Conservation (phyloP, 1,140 invertebrate genomes). For the Lamellibrachia luymesi region DNA sequence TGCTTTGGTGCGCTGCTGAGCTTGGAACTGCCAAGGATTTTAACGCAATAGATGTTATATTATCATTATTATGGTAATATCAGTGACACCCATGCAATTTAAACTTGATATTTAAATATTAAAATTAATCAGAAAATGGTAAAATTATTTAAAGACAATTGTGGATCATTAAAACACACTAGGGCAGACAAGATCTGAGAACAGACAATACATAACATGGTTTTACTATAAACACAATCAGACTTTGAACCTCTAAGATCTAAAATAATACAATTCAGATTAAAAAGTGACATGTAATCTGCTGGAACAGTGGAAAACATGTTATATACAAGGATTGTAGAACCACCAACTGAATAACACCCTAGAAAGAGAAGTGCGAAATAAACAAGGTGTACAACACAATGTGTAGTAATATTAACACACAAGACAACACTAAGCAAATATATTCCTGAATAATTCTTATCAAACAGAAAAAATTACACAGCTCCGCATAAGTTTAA, state of each 20-base stretch:
- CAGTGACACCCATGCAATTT: no score
- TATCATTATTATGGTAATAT: no score
- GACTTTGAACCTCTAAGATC: neutral
- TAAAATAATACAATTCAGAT: neutral
- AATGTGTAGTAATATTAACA: neutral
- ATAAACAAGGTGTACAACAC: neutral
- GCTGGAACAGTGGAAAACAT: neutral
- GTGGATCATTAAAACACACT: constrained; percentile 20
- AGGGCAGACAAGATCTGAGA: neutral
- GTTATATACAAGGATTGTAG: neutral
- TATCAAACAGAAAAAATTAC: no score
- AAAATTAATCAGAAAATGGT: no score
- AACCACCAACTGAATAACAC: neutral
- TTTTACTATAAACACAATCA: neutral
- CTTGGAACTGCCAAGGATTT: no score
- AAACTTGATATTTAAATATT: no score
- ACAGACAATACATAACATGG: neutral
- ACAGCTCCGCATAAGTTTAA: no score
- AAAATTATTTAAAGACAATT: neutral
- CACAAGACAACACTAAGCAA: neutral
- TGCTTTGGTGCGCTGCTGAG: no score
- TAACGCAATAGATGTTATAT: no score
- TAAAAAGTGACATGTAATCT: neutral
- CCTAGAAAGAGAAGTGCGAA: neutral
- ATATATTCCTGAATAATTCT: no score